These are phyloP conservation scores for Halcyon malimbica DNA, from an alignment of 2,113 vertebrate species.

Conservation along the genomic window DNA sequence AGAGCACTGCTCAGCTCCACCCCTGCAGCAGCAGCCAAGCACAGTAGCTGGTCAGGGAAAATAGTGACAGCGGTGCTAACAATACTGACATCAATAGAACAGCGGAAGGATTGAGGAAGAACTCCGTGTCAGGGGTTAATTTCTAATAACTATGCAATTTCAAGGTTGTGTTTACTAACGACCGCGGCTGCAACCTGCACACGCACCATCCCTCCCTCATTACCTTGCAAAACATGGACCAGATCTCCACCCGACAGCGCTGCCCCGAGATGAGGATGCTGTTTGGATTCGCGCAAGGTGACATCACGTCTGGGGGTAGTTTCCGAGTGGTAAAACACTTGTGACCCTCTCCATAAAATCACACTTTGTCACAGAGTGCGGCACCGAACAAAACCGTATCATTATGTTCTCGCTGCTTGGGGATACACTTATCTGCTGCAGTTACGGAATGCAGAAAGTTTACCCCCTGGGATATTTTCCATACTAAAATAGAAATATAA, in stretches of 20 bases:
- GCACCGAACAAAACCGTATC: not conserved
- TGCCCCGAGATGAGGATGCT: not conserved
- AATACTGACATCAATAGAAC: not conserved
- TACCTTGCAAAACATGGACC: not conserved
- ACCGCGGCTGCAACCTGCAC: not conserved
- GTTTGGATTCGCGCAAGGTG: not conserved
- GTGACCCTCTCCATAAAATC: not conserved
- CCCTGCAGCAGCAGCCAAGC: not conserved
- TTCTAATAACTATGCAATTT: not conserved
- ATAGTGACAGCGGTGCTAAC: not conserved
- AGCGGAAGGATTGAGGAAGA: not conserved
- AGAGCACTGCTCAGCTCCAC: not conserved
- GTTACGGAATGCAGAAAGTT: not conserved
- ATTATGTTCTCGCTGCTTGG: not conserved
- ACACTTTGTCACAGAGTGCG: not conserved
- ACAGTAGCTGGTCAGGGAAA: not conserved
- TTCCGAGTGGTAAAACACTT: not conserved
- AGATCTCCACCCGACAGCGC: not conserved
- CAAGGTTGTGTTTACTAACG: not conserved
- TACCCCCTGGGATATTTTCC: not conserved
- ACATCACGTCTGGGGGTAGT: not conserved
- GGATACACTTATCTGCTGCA: not conserved
- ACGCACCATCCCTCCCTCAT: not conserved
- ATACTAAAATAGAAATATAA: not conserved
- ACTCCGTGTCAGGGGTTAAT: not conserved